Evolutionary conservation across 2,888 invertebrate genomes (phyloP).

Genomic region (Boloria selene): DNA sequence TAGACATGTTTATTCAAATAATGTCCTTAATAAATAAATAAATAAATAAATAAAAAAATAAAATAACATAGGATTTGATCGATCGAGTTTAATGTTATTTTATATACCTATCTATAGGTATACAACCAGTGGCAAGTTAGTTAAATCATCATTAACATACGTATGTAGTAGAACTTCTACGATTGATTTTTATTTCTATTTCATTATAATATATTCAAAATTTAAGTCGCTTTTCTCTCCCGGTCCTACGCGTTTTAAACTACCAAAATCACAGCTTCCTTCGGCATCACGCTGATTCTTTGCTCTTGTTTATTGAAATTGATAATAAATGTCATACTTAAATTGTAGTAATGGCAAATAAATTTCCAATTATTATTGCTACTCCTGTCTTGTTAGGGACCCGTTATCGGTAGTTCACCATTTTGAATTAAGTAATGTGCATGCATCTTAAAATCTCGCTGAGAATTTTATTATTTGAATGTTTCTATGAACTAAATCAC

Average conservation of each 20-base stretch:
- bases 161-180: conserved; percentile 10
- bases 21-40: too few species aligned
- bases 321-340: conserved; percentile 40
- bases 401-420: conserved; percentile 25
- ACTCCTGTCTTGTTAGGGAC: conserved; percentile 26
- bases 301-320: conserved; percentile 37
- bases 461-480: conserved; percentile 1
- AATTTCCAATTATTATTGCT: conserved; percentile 34
- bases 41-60: too few species aligned
- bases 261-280: conserved; percentile 34
- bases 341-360: conserved; percentile 32
- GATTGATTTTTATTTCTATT: conserved; percentile 25
- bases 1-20: too few species aligned
- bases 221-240: conserved; percentile 12
- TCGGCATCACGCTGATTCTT: conserved; percentile 39
- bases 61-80: too few species aligned
- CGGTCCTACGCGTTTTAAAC: conserved; percentile 36
- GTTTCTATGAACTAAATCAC: too few species aligned
- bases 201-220: conserved; percentile 36
- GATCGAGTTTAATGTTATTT: too few species aligned
- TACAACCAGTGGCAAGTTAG: conserved; percentile 19
- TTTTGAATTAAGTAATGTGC: conserved; percentile 31
- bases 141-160: conserved; percentile 19
- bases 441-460: conserved; percentile 1
- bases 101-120: background rate